A percentile compares a stretch with the other conserved stretches of the same genome.
phyloP scores from a whole-genome alignment of 2,797 vertebrate genomes.

The Molossus molossus region DNA sequence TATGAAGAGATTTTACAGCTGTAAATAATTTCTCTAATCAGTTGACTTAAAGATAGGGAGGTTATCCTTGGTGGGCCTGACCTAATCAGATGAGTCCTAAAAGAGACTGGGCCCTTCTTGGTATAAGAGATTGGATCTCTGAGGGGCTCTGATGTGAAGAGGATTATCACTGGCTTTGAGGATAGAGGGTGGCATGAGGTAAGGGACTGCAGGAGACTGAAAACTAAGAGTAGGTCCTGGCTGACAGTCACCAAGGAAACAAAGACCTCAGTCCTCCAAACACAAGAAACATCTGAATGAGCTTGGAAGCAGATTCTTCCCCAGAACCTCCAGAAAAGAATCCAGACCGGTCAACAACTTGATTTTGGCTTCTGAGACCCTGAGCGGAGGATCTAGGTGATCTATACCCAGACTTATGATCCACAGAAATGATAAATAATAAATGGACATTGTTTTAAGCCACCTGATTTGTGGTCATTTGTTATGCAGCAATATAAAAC shows the following conservation, averaged over 20 bases:
- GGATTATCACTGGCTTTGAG: neutral
- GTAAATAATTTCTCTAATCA: neutral
- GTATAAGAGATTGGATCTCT: neutral
- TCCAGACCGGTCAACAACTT: neutral
- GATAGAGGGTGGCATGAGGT: neutral
- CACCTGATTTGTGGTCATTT: neutral
- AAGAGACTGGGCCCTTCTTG: neutral
- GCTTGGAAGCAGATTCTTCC: neutral
- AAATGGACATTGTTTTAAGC: neutral
- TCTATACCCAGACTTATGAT: neutral
- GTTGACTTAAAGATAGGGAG: neutral
- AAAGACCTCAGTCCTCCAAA: neutral
- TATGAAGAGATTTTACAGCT: neutral
- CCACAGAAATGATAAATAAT: slow-evolving; percentile 24
- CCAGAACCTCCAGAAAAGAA: neutral
- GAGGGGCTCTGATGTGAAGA: neutral
- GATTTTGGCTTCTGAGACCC: neutral
- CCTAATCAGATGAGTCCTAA: neutral
- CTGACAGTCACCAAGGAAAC: neutral
- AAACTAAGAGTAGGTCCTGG: neutral
- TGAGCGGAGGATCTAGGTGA: neutral
- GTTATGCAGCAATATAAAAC: neutral
- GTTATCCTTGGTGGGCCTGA: neutral
- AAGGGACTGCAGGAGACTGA: neutral
- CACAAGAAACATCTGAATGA: neutral